These are phyloP conservation scores for Hirtodrosophila duncani DNA, from an alignment of 2,888 invertebrate genomes.

Conservation along the genomic window DNA sequence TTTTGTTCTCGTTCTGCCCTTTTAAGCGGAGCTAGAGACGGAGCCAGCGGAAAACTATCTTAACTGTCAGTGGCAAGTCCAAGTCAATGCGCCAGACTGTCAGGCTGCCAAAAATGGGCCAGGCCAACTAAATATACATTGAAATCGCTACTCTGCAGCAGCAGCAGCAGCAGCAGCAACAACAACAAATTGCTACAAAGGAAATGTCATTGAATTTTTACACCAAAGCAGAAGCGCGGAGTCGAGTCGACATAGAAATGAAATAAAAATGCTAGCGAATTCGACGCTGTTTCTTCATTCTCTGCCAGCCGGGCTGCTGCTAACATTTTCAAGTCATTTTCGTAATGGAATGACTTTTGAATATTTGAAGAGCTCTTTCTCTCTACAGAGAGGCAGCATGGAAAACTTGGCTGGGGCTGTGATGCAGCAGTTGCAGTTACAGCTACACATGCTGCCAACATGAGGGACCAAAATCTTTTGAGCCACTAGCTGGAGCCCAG, in stretches of 20 bases:
- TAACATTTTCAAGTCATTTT: constrained; percentile 57
- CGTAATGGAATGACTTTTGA: constrained; percentile 69
- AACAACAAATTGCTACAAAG: constrained; percentile 33
- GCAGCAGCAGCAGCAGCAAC: constrained; percentile 21
- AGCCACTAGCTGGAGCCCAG: too few relatives aligned
- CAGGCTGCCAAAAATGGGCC: constrained; percentile 63
- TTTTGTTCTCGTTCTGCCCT: constrained; percentile 41
- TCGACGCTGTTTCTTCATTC: constrained; percentile 26
- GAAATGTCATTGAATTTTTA: constrained; percentile 58
- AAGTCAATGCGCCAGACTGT: constrained; percentile 58
- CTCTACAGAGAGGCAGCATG: too few relatives aligned
- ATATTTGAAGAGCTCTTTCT: constrained; percentile 60
- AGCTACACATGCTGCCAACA: constrained; percentile 29
- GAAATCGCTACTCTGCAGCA: constrained; percentile 37
- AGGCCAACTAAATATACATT: constrained; percentile 35
- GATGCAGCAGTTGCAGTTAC: too few relatives aligned
- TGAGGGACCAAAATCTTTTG: constrained; percentile 28
- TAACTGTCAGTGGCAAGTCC: constrained; percentile 41
- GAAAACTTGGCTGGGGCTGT: constrained; percentile 20
- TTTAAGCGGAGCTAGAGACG: constrained; percentile 27
- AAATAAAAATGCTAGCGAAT: constrained; percentile 22
- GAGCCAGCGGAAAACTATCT: too few relatives aligned
- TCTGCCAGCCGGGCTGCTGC: constrained; percentile 27
- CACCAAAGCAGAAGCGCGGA: constrained; percentile 14
- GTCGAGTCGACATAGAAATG: constrained; percentile 6